Base-by-base conservation (phyloP, 1,140 invertebrate genomes). In the Macrobrachium nipponense region DNA sequence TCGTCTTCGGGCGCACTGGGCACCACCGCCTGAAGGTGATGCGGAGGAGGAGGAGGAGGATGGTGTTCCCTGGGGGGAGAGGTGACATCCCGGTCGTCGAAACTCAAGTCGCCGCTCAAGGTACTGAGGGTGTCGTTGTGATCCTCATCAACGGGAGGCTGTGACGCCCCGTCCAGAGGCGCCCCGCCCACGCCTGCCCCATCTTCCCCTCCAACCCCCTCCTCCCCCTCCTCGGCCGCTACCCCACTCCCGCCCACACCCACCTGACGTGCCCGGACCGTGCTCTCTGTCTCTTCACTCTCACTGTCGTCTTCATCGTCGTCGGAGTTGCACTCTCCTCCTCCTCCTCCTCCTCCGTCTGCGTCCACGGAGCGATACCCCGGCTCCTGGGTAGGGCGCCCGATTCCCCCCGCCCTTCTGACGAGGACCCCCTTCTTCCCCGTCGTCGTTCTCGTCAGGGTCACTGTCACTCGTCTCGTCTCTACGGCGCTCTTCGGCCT, bases 271-370 rank as follows among this genome's bases (percentile, higher is more conserved):
- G 87, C 87, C 36, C 80, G 80, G 58, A 87, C 87, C 14, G 87
- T 87, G 81, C 81, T 87, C 61, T 87, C 81, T n/a, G 87, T 87
- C 60, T 87, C 87, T 10, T 83, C 82, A 75, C 82, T 84, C 27
- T 87, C 87, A 64, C 80, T 83, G 44, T 87, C 87, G 23, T 87
- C 85, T 58, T 59, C 77, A 14, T 87, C 76, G 14, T 80, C 68
- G 18, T 82, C 73, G 20, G 58, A 76, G 23, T 80, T 68, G 3
- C 51, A 59, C 2, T 80, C 77, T 2, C 60, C 76, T 15, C 60
- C 80, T n/a, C n/a, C n/a, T n/a, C n/a, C n/a, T n/a, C n/a, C n/a
- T n/a, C n/a, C 76, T 15, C 60, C 80, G 6, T 80, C 79, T 11
- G 27, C 51, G 18, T 60, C 36, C 8, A 68, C 73, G 17, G n/a